Base-by-base conservation (phyloP, 2,888 invertebrate genomes). In the Hyles lineata region DNA sequence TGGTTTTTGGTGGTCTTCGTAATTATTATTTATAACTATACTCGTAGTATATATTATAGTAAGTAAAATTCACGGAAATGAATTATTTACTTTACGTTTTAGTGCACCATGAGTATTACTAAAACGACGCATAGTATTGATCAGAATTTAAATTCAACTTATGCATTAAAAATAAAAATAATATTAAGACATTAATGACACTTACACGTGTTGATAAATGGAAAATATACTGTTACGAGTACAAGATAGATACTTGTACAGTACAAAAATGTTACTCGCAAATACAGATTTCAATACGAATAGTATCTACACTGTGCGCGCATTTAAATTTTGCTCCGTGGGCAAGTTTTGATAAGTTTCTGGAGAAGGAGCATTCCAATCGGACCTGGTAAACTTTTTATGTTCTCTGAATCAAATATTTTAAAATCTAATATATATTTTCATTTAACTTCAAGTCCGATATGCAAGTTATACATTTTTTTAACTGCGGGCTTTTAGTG, bases 251-350 rank as follows among this genome's bases (percentile, higher is more conserved):
- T 55, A 6, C 55, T 55, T 17, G 17, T 55, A 3, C n/a, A 55
- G 1, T 43, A 67, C 15, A 43, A 2, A 67, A 67, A 15, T 67
- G 21, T n/a, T 15, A 80, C 76, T 67, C n/a, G 25, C 32, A 19
- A 67, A 43, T 21, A 23, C 43, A 43, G 15, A 55, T n/a, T 7
- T 19, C 55, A n/a, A 43, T 43, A 67, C 43, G 43, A 43, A 67
- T 21, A 63, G 63, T 63, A 35, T 35, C 35, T n/a, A 35, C 35
- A 35, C 11, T 43, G 21, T 15, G 63, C 23, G 43, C 63, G 43
- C n/a, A 67, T 67, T 67, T 43, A 67, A 63, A 63, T 63, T 63
- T 63, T 21, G 63, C 43, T 43, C 63, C 63, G 43, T 67, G 43
- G 43, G 23, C 63, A 67, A 67, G 62, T 62, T 62, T 62, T 62